Evolutionary conservation across 2,797 vertebrate species (phyloP).

Genomic region (Oreortyx pictus): DNA sequence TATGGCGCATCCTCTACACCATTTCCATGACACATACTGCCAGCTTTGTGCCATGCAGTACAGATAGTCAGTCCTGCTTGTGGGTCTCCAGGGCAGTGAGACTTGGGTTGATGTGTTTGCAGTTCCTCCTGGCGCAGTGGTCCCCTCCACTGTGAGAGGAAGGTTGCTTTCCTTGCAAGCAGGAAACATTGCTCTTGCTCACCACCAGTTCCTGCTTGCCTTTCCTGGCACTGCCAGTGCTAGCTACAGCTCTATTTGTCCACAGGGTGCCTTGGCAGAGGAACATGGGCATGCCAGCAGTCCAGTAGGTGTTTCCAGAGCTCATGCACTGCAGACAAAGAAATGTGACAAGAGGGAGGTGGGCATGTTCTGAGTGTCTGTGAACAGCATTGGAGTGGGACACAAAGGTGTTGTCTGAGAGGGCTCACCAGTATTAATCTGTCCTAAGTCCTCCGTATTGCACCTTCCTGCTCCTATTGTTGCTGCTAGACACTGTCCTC

Average conservation of each 20-base stretch:
- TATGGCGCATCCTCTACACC: rapidly evolving
- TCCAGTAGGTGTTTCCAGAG: background rate
- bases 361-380: background rate
- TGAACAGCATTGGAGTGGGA: background rate
- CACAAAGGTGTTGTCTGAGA: background rate
- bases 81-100: background rate
- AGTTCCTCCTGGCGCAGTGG: background rate
- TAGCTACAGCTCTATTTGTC: background rate
- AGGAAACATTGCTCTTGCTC: background rate
- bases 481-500: background rate
- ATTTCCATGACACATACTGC: rapidly evolving
- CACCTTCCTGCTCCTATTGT: background rate
- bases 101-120: background rate
- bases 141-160: background rate
- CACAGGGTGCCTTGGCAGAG: background rate
- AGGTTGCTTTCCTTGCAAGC: background rate
- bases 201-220: background rate
- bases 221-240: background rate
- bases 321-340: background rate
- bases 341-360: background rate
- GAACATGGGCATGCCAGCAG: background rate
- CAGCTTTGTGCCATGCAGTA: background rate
- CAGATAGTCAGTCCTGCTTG: background rate
- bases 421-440: background rate
- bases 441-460: background rate